Evolutionary conservation across 2,888 invertebrate genomes (phyloP), one percentile per base, ranked within the genome.

Genomic region (Tupiocoris notatus): DNA sequence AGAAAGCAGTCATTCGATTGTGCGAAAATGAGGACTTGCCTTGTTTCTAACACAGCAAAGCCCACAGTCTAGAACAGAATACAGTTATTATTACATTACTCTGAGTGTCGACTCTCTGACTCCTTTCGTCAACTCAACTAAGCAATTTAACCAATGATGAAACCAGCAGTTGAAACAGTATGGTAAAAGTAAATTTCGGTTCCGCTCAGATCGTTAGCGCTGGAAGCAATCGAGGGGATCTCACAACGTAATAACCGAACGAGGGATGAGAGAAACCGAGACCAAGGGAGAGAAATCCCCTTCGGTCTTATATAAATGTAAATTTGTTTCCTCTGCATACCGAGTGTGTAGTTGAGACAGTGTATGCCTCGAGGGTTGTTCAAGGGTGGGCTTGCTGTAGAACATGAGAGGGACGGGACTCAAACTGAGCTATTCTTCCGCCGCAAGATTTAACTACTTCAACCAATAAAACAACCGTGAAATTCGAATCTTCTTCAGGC

Each of bases 211-310:
- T 70, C 59, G 70, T 70, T 70, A 58, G 70, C 25, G 59, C 59
- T 70, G 59, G 70, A 70, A 59, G 59, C 70, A 70, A 70, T 70
- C 70, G 25, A 70, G 70, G 25, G 59, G 70, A 70, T 70, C 70
- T 59, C 67, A 57, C 58, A 58, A 70, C 59, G 59, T 70, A 70
- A 70, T 70, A 70, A 70, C 70, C 2, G 12, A 12, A 39, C 39
- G 12, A 39, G 39, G 39, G 39, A 39, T 39, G 39, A 39, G n/a
- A n/a, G n/a, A n/a, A 7, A 39, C 12, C 58, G 58, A 58, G 25
- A 23, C 58, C 24, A 23, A 17, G 67, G 67, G 57, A 2, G 23
- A 56, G 59, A 25, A 18, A 12, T 9, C 22, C 70, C 70, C 25
- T 39, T 65, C 39, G 39, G 65, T 65, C 39, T 59, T 70, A 70